phyloP scores from a whole-genome alignment of 1,140 invertebrate species.

The Aethina tumida region DNA sequence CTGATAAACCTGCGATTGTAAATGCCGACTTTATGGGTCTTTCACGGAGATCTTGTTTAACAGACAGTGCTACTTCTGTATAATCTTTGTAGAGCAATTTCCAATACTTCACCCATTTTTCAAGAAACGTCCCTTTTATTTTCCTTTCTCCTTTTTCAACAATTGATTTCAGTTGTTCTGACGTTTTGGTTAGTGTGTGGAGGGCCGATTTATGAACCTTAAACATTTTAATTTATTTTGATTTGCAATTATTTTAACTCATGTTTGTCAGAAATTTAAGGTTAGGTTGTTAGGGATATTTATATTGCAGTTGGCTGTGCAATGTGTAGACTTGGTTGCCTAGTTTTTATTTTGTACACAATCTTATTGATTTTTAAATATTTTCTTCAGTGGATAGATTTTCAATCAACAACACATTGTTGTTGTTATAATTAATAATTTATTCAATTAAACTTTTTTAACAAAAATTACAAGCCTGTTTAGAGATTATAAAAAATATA shows the following conservation, averaged over 20 bases:
- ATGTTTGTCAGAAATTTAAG: too few species aligned
- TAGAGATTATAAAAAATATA: too few species aligned
- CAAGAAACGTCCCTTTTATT: constrained; percentile 48
- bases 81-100: constrained; percentile 50
- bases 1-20: constrained; percentile 37
- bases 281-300: too few species aligned
- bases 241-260: too few species aligned
- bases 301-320: too few species aligned
- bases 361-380: not conserved
- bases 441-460: too few species aligned
- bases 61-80: constrained; percentile 44
- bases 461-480: too few species aligned
- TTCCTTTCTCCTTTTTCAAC: constrained; percentile 21
- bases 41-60: constrained; percentile 44
- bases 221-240: too few species aligned
- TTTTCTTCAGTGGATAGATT: not conserved
- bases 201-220: constrained; percentile 5
- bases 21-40: constrained; percentile 45
- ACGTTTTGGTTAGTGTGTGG: constrained; percentile 6
- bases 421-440: too few species aligned
- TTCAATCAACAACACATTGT: constrained; percentile 2
- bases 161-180: constrained; percentile 12
- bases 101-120: constrained; percentile 55
- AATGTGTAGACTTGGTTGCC: too few species aligned
- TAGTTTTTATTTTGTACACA: constrained; percentile 5